Percentiles rank a stretch among this genome's conserved stretches.
These are phyloP conservation scores for Pangasius djambal DNA, from an alignment of 2,797 vertebrate species.

Conservation along the genomic window DNA sequence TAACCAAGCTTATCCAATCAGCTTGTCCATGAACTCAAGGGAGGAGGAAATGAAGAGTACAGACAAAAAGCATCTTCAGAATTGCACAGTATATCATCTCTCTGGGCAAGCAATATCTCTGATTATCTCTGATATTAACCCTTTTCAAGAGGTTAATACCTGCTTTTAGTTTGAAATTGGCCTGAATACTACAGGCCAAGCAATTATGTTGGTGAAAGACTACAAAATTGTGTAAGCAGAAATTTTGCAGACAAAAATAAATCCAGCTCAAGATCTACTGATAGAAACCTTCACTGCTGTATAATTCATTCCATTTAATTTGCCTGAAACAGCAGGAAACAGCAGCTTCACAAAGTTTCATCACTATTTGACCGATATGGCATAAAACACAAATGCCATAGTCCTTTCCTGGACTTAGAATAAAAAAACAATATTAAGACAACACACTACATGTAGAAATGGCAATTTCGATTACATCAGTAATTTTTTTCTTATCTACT, in stretches of 20 bases:
- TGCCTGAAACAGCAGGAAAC: neutral
- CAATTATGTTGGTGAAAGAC: neutral
- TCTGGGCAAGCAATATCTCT: neutral
- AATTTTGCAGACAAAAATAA: neutral
- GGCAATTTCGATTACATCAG: neutral
- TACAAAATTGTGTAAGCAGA: neutral
- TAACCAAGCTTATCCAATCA: constrained; percentile 38
- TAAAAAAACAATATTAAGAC: neutral
- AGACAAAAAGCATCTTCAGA: constrained; percentile 21
- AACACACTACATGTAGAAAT: neutral
- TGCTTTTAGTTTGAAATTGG: neutral
- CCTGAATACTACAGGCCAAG: neutral
- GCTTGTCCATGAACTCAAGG: neutral
- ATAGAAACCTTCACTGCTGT: neutral
- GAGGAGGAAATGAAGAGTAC: constrained; percentile 6
- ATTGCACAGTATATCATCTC: neutral
- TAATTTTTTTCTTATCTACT: neutral
- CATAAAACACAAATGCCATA: neutral
- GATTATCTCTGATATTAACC: neutral
- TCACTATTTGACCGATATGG: neutral
- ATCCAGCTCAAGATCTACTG: neutral
- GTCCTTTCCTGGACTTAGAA: neutral
- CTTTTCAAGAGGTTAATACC: constrained; percentile 2
- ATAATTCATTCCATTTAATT: neutral
- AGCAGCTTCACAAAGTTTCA: neutral